Conservation (phyloP, 2,888 invertebrate species). For the Lamproptera curius region DNA sequence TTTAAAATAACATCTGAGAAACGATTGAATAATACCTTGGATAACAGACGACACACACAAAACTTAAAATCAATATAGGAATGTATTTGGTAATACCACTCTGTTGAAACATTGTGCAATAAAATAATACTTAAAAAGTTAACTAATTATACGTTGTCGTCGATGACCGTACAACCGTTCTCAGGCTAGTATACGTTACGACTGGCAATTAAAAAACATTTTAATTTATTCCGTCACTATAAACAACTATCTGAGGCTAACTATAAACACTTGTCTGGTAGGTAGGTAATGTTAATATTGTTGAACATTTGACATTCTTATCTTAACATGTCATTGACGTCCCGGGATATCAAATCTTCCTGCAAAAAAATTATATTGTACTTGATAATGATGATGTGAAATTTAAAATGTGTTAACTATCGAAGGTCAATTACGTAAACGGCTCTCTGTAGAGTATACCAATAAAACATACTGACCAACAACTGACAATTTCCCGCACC, state of each 20-base stretch:
- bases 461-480: no score
- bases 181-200: slow-evolving; percentile 1
- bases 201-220: slow-evolving; percentile 7
- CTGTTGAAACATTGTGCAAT: slow-evolving; percentile 10
- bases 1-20: no score
- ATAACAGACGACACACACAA: slow-evolving; percentile 11
- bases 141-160: not conserved
- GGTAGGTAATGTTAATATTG: slow-evolving; percentile 18
- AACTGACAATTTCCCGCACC: no score
- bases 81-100: slow-evolving; percentile 3
- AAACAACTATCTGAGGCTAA: slow-evolving; percentile 9
- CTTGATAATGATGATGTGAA: not conserved
- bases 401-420: no score
- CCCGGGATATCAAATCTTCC: slow-evolving; percentile 28
- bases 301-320: slow-evolving; percentile 55
- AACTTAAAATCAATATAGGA: slow-evolving; percentile 11
- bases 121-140: not conserved
- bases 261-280: slow-evolving; percentile 26
- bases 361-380: not conserved
- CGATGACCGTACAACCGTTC: not conserved
- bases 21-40: no score
- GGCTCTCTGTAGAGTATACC: no score
- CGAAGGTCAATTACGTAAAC: no score
- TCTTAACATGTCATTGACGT: slow-evolving; percentile 58
- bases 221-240: not conserved